Evolutionary conservation across 2,888 invertebrate genomes (phyloP).

Genomic region (Calliopum simillimum): DNA sequence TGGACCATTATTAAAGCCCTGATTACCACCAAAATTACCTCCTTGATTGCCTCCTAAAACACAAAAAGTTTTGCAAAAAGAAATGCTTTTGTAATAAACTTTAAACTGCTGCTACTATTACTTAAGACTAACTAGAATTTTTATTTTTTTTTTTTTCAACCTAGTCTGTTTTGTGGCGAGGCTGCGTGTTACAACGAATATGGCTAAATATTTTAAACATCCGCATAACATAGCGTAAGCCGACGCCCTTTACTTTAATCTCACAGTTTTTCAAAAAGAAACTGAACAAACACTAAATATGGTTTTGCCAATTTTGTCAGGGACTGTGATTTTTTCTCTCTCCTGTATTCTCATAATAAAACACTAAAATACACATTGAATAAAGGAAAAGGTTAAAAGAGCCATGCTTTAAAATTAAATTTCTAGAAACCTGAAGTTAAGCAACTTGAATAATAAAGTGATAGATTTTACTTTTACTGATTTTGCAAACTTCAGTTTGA

Average conservation of each 20-base stretch:
- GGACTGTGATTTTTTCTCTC: slow-evolving; percentile 37
- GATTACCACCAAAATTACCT: slow-evolving; percentile 69
- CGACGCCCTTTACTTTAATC: slow-evolving; percentile 49
- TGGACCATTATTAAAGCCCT: slow-evolving; percentile 67
- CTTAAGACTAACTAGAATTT: not conserved
- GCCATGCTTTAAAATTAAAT: too few species aligned
- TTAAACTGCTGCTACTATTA: slow-evolving; percentile 76
- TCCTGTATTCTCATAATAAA: too few species aligned
- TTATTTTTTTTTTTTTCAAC: slow-evolving; percentile 66
- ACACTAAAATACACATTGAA: too few species aligned
- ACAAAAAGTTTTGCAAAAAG: slow-evolving; percentile 23
- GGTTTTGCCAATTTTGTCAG: slow-evolving; percentile 47
- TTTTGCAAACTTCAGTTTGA: too few species aligned
- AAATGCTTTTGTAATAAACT: slow-evolving; percentile 24
- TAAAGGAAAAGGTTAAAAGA: too few species aligned
- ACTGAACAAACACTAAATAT: slow-evolving; percentile 49
- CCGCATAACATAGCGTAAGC: slow-evolving; percentile 57
- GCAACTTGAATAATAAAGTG: too few species aligned
- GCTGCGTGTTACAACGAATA: slow-evolving; percentile 57
- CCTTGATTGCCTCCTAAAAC: slow-evolving; percentile 68
- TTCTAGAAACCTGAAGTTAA: too few species aligned
- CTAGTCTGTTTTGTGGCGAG: slow-evolving; percentile 61
- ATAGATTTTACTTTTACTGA: too few species aligned
- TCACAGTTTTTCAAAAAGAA: slow-evolving; percentile 51
- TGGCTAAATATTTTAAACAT: slow-evolving; percentile 40